Evolutionary conservation across 2,797 vertebrate genomes (phyloP), one percentile per base, ranked within the genome.

Genomic region (Malurus leucopterus): DNA sequence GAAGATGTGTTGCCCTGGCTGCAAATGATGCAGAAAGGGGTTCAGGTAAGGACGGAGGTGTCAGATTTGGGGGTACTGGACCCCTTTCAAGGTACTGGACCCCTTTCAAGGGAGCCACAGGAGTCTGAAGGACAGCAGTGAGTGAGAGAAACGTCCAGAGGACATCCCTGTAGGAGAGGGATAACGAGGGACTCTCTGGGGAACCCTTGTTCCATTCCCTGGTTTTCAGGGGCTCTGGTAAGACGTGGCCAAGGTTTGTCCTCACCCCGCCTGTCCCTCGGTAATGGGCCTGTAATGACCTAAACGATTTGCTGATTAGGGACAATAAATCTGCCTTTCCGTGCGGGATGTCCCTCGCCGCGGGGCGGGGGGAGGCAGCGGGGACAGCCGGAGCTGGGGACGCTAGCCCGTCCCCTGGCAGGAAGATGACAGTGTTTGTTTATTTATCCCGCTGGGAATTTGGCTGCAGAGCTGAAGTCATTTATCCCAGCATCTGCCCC

Each of bases 251-350:
- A 94, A 91, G 84, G 91, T 94, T 92, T 91, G 91, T 93, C 92
- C 92, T 91, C 88, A 95, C 96, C 93, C 95, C 62, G 88, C 96
- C 97, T 95, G 97, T 98, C 97, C 97, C 96, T 97, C 93, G 70
- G 96, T 98, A 98, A 98, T 98, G 98, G 98, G 97, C 97, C 97
- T 98, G 97, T 97, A 98, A 98, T 97, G 98, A 98, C 96, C 98
- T 98, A 98, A 98, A 98, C 97, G 98, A 98, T 98, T 98, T 98
- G 97, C 97, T 99, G 98, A 98, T 98, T 97, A 97, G 98, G 61
- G 96, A 98, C 98, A 98, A 98, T 98, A 98, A 98, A 98, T 98
- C 97, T 98, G 97, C 98, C 97, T 98, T 97, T 97, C 97, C 93
- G 93, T 96, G 96, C 40, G 54, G 73, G 65, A 49, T 90, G 88